Conservation (phyloP, 2,113 vertebrate genomes). For the Zosterops hypoxanthus region DNA sequence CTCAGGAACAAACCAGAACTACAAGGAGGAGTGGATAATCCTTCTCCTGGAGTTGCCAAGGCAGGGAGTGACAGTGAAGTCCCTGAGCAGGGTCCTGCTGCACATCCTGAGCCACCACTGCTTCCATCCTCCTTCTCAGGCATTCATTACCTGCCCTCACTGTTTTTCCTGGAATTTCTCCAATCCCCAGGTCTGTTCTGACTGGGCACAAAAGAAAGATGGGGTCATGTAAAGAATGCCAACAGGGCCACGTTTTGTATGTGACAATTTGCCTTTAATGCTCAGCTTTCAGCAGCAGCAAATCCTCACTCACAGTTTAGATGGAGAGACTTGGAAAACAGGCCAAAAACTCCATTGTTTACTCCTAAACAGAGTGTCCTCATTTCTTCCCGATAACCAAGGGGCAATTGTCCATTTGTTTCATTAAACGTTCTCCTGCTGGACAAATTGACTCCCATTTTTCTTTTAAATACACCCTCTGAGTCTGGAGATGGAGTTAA, state of each 20-base stretch:
- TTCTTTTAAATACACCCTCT: constrained; percentile 6
- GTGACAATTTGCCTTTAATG: neutral
- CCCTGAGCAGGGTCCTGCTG: neutral
- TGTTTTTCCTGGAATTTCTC: neutral
- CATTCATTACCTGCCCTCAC: neutral
- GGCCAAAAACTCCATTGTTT: neutral
- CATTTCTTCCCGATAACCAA: neutral
- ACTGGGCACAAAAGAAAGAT: neutral
- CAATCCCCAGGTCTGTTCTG: neutral
- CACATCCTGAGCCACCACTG: fast-evolving
- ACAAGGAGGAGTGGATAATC: neutral
- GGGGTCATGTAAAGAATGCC: neutral
- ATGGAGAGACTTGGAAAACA: neutral
- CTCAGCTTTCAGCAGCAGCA: neutral
- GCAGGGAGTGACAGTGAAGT: neutral
- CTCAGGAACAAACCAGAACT: too few relatives aligned
- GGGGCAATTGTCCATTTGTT: neutral
- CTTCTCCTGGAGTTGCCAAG: neutral
- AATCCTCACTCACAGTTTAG: neutral
- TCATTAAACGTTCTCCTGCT: neutral
- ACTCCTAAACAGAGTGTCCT: neutral
- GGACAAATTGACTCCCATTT: neutral
- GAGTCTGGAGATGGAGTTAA: constrained; percentile 10
- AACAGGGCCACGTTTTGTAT: neutral
- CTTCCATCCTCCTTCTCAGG: neutral